Conservation (phyloP, 2,888 invertebrate species). For the Sphaeridia pumilis region DNA sequence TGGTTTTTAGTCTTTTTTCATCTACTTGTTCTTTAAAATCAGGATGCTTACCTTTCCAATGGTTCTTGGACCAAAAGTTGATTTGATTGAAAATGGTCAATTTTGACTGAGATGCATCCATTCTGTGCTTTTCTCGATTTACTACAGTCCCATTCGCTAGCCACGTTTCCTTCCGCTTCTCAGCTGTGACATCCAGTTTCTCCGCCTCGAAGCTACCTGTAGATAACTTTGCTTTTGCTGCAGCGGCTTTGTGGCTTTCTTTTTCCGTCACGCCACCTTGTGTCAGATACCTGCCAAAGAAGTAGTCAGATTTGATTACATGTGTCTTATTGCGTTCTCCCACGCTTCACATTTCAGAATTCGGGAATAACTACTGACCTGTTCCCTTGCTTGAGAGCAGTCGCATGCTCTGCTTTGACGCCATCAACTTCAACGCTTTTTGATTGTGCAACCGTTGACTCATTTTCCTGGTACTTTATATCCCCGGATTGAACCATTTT, state of each 20-base stretch:
- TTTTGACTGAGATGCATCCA: conserved; percentile 62
- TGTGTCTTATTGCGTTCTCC: too few species aligned
- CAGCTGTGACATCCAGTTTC: conserved; percentile 43
- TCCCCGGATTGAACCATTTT: conserved; percentile 69
- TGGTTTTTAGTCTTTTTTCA: too few species aligned
- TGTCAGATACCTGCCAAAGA: conserved; percentile 64
- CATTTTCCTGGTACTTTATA: conserved; percentile 55
- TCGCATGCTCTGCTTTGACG: conserved; percentile 71
- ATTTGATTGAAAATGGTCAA: conserved; percentile 51
- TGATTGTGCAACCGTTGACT: conserved; percentile 59
- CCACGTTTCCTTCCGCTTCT: conserved; percentile 31
- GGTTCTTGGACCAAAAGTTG: not conserved
- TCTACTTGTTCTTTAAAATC: too few species aligned
- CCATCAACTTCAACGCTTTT: conserved; percentile 73
- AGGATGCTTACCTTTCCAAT: conserved; percentile 8
- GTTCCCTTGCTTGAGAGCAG: conserved; percentile 57
- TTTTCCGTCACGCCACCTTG: conserved; percentile 73
- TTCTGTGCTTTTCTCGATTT: conserved; percentile 63
- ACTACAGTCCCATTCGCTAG: conserved; percentile 44
- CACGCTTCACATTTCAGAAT: too few species aligned
- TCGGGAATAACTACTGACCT: too few species aligned
- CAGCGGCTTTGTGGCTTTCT: conserved; percentile 72
- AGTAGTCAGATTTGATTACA: too few species aligned
- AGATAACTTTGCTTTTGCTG: conserved; percentile 69
- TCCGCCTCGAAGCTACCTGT: conserved; percentile 77